These are phyloP conservation scores for Eurytoma adleriae DNA, from an alignment of 2,888 invertebrate species.

Conservation along the genomic window DNA sequence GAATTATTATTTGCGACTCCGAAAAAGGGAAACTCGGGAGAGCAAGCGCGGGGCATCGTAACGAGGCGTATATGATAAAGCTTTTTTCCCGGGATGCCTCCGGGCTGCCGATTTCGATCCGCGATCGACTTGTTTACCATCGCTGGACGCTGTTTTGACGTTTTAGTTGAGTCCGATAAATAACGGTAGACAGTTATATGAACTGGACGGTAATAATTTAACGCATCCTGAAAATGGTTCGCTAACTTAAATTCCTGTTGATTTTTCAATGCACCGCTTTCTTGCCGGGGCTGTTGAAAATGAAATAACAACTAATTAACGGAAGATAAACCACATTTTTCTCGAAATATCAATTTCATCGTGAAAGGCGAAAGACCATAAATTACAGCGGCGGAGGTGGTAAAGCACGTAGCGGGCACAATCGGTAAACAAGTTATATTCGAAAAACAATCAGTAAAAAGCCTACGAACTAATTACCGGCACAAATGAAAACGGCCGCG, in stretches of 20 bases:
- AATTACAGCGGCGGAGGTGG: slow-evolving; percentile 1
- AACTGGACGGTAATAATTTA: too few species aligned
- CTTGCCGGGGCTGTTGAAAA: too few species aligned
- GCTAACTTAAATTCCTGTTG: too few species aligned
- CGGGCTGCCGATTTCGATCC: too few species aligned
- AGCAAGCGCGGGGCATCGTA: not conserved
- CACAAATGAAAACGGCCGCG: slow-evolving; percentile 18
- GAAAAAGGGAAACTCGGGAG: slow-evolving; percentile 25
- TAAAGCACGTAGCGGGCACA: slow-evolving; percentile 1
- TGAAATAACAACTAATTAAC: not conserved
- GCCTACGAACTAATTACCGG: slow-evolving; percentile 14
- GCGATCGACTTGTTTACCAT: too few species aligned
- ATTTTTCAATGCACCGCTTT: too few species aligned
- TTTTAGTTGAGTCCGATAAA: too few species aligned
- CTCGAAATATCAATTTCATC: not conserved
- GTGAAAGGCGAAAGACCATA: slow-evolving; percentile 10
- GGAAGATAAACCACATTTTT: not conserved
- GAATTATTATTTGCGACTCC: slow-evolving; percentile 39
- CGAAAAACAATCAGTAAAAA: not conserved
- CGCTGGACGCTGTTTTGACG: too few species aligned
- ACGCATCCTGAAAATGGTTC: too few species aligned
- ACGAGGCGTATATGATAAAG: slow-evolving; percentile 21
- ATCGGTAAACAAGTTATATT: slow-evolving; percentile 12
- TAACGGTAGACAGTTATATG: too few species aligned
- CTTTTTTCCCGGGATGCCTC: not conserved